Base-by-base conservation (phyloP, 2,797 vertebrate species). In the Gymnothorax javanicus region DNA sequence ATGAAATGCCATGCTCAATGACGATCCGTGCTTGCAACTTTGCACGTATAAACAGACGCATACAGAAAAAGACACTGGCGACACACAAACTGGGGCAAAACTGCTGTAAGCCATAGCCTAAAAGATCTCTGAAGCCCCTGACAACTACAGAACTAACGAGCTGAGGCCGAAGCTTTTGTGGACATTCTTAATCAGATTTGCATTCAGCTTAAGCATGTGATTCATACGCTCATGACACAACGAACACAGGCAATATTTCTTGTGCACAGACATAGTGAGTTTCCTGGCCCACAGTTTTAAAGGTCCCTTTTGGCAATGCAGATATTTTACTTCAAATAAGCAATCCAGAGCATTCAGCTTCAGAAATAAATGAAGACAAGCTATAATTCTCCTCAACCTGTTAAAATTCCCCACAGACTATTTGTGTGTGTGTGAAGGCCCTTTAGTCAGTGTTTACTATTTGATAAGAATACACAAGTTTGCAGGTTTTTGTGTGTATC, bases 401-500 rank as follows among this genome's bases (percentile, higher is more conserved):
- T 1, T 43, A 43, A 57, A 25, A 87, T 91, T 91, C 85, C 89
- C 88, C 89, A 84, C 69, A 87, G 81, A 87, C 73, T 77, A 43
- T 79, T 87, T 87, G 87, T 84, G 88, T 89, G 85, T 86, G 87
- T 84, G 89, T 88, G 90, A 82, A 90, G 86, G 27, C 86, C 82
- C 79, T 59, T 84, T 73, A 77, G 62, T 84, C 86, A 85, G 56
- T 87, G 88, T 93, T 93, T 92, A 92, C 90, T 91, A 86, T 89
- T 91, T 84, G 85, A 92, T 91, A 92, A 90, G 89, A 90, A 88
- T 83, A 87, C 87, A 89, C 89, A 89, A 90, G 86, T 92, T 91
- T 89, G 89, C 91, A 84, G 86, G 83, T 83, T 57, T 86, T 86
- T 89, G 79, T 90, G 89, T 85, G 75, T 90, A 89, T 93, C 86